Evolutionary conservation across 2,113 vertebrate species (phyloP), one percentile per base, ranked within the genome.

Genomic region (Peromyscus leucopus): DNA sequence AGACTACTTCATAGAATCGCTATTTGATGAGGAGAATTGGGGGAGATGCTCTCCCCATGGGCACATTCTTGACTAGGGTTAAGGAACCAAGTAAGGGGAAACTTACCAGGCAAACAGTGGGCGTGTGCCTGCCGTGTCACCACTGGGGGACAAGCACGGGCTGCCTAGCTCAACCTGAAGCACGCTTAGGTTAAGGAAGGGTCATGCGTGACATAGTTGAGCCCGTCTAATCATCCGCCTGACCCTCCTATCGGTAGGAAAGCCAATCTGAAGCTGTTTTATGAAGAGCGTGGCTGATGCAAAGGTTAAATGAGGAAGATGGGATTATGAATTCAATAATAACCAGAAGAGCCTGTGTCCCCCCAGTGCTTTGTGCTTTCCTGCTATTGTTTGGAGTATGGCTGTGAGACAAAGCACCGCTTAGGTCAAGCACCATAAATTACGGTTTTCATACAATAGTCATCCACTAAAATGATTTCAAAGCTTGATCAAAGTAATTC

Each of bases 301-400:
- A 98, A 98, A 99, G 98, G 98, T 99, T 99, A 99, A 99, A 98
- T 98, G 98, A 99, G 99, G 98, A 99, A 99, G 98, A 98, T 99
- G 98, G 99, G 99, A 99, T 98, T 99, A 99, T 98, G 98, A 99
- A 98, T 99, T 99, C 99, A 99, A 99, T 98, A 99, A 99, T 99
- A 99, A 99, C 99, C 98, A 99, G 98, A 98, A 98, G 98, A 97
- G 98, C 98, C 99, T 99, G 98, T 98, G 99, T 99, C 99, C 99
- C 99, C 98, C 98, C 99, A 98, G 97, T 98, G 97, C 99, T 99
- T 99, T 98, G 99, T 98, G 98, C 99, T 99, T 99, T 99, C 99
- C 99, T 99, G 99, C 98, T 98, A 99, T 99, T 99, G 99, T 99
- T 99, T 99, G 98, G 98, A 99, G 99, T 98, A 98, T 98, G 99